Evolutionary conservation across 1,140 invertebrate genomes (phyloP).

Genomic region (Cardiocondyla obscurior): DNA sequence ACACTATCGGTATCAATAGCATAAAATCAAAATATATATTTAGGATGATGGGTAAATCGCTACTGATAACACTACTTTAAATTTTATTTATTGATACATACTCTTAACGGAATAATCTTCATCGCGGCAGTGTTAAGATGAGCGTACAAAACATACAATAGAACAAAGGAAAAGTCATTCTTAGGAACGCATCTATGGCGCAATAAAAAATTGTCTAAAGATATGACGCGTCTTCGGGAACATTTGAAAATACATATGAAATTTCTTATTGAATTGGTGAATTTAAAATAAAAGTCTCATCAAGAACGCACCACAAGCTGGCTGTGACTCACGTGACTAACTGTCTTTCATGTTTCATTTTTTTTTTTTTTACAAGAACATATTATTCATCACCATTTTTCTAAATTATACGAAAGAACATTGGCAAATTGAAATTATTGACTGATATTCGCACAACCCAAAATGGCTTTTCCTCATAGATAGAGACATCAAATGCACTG

Average conservation of each 20-base stretch:
- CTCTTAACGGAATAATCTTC: background rate
- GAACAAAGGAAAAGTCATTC: constrained; percentile 74
- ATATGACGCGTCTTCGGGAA: background rate
- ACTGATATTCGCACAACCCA: constrained; percentile 70
- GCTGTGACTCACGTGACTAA: constrained; percentile 58
- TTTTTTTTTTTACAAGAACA: constrained; percentile 57
- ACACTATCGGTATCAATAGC: constrained; percentile 64
- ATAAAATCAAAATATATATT: constrained; percentile 72
- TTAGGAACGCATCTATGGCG: constrained; percentile 51
- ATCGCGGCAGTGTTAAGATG: constrained; percentile 71
- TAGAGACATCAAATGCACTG: constrained; percentile 81
- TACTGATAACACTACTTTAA: constrained; percentile 56
- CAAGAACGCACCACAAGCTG: constrained; percentile 61
- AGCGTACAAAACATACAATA: constrained; percentile 64
- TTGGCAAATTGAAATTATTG: constrained; percentile 46
- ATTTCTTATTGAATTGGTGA: constrained; percentile 8
- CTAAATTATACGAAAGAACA: constrained; percentile 57
- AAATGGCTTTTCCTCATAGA: constrained; percentile 78
- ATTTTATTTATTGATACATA: constrained; percentile 55
- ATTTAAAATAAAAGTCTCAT: constrained; percentile 33
- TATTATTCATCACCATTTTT: constrained; percentile 28
- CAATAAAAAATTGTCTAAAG: background rate
- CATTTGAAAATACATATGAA: background rate
- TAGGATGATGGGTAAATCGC: constrained; percentile 59
- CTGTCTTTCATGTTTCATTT: constrained; percentile 1